These are phyloP conservation scores for Crotalus adamanteus DNA, from an alignment of 2,797 vertebrate genomes.

Conservation along the genomic window DNA sequence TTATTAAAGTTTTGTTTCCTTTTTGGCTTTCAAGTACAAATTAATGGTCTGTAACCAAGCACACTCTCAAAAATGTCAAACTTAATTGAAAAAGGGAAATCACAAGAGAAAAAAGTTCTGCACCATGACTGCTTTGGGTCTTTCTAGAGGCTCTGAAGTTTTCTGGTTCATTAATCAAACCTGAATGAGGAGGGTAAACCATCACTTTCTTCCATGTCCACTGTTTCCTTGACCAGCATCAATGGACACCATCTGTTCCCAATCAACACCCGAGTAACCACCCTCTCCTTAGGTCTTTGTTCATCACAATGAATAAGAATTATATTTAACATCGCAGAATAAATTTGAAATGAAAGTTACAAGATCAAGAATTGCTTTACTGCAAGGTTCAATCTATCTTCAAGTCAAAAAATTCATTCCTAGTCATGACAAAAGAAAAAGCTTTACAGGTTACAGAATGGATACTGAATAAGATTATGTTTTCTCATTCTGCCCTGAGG, in stretches of 20 bases:
- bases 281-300: conserved; percentile 1
- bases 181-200: background rate
- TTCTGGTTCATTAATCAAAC: conserved; percentile 46
- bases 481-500: background rate
- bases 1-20: conserved; percentile 38
- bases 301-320: background rate
- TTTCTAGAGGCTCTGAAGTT: conserved; percentile 26
- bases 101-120: conserved; percentile 55
- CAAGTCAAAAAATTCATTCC: background rate
- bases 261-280: background rate
- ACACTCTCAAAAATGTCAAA: conserved; percentile 61
- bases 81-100: conserved; percentile 63
- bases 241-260: background rate
- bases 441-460: background rate
- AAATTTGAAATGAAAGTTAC: background rate
- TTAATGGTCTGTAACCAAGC: conserved; percentile 54
- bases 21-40: conserved; percentile 47
- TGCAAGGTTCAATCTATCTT: background rate
- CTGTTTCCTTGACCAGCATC: conserved; percentile 1
- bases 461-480: background rate
- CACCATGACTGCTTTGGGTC: conserved; percentile 44
- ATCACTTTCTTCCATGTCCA: background rate
- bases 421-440: background rate
- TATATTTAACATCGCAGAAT: background rate
- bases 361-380: background rate